These are phyloP conservation scores for Dendrophyllia cribrosa DNA, from an alignment of 64 coral and sea anemone species.

Conservation along the genomic window DNA sequence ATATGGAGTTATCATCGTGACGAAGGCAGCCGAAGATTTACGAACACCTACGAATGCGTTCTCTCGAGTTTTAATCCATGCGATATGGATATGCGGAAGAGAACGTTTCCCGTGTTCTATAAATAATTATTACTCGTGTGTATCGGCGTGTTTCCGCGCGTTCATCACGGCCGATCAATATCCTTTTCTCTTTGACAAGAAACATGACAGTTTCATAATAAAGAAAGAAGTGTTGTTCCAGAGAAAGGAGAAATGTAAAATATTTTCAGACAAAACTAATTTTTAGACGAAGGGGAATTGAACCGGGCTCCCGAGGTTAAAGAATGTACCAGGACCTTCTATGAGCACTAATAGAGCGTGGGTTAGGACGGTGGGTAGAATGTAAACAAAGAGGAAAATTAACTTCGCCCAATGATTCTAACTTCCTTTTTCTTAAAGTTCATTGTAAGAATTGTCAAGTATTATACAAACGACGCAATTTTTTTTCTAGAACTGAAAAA, in stretches of 20 bases:
- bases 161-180: conserved; percentile 4
- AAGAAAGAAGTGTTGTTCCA: background rate
- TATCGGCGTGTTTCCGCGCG: background rate
- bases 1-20: conserved; percentile 25
- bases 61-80: background rate
- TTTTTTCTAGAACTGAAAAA: too few species aligned
- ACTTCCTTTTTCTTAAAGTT: background rate
- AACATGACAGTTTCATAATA: background rate
- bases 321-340: background rate
- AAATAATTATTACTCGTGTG: conserved; percentile 28
- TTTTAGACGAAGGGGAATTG: background rate
- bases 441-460: background rate
- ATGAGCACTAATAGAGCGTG: background rate
- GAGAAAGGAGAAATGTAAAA: background rate
- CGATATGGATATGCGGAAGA: background rate
- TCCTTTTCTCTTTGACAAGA: background rate
- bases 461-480: too few species aligned
- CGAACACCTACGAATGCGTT: conserved; percentile 27
- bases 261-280: background rate
- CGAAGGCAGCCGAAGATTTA: conserved; percentile 51
- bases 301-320: background rate
- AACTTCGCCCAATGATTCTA: background rate
- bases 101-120: background rate
- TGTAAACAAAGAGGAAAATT: background rate
- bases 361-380: background rate